A percentile compares a stretch with the other conserved stretches of the same genome.
These are phyloP conservation scores for Limnodromus scolopaceus DNA, from an alignment of 2,797 vertebrate species.

Conservation along the genomic window DNA sequence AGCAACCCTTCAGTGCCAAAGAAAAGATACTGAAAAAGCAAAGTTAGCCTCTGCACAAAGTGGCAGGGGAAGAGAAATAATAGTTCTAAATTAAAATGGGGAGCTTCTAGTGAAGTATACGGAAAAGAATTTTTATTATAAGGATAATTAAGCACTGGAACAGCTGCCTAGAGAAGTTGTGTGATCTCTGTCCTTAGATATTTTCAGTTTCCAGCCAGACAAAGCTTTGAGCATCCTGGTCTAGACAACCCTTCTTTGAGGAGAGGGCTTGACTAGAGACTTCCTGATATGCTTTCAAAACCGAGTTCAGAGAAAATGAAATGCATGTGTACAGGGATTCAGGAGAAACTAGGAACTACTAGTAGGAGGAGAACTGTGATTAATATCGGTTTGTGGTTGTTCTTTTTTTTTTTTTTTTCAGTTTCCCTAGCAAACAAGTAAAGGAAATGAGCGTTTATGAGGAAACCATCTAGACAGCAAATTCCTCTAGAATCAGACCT, in stretches of 20 bases:
- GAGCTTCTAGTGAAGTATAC: not conserved
- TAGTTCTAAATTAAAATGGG: not conserved
- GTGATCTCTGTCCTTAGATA: not conserved
- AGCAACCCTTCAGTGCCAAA: not conserved
- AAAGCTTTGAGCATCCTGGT: not conserved
- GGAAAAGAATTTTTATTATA: not conserved
- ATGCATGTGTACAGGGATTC: not conserved
- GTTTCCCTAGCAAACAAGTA: not conserved
- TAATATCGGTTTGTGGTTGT: not conserved
- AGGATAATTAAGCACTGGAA: not conserved
- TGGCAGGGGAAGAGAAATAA: not conserved
- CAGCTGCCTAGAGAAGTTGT: not conserved
- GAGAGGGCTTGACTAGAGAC: accelerated
- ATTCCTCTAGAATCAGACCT: not conserved
- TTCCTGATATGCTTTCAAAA: not conserved
- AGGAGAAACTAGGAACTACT: not conserved
- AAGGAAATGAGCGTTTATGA: not conserved
- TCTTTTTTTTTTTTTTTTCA: too few species aligned
- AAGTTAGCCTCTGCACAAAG: not conserved
- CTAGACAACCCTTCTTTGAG: not conserved
- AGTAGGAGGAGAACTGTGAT: not conserved
- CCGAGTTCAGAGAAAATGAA: not conserved
- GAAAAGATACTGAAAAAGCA: not conserved
- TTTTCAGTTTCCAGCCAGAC: not conserved
- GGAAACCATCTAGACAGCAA: not conserved